Conservation (phyloP, 2,113 vertebrate species). For the Paradisaea rubra region DNA sequence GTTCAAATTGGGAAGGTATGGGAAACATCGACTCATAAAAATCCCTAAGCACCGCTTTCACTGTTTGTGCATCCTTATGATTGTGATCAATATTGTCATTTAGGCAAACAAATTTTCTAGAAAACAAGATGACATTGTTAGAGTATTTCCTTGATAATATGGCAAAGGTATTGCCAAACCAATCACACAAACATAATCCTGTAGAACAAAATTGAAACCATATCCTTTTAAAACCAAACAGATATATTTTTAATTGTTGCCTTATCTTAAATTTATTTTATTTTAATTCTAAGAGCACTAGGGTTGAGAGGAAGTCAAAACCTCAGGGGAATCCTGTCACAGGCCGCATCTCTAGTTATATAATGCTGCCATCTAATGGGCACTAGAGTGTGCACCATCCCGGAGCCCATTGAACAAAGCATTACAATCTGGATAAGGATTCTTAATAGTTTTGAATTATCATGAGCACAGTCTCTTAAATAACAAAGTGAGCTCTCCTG, state of each 20-base stretch:
- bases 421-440: neutral
- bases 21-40: constrained; percentile 99
- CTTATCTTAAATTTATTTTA: neutral
- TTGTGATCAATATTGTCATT: constrained; percentile 98
- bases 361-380: constrained; percentile 40
- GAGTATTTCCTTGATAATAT: neutral
- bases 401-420: neutral
- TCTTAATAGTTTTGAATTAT: neutral
- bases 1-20: constrained; percentile 90
- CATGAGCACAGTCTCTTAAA: neutral
- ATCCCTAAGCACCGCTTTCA: constrained; percentile 94
- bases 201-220: neutral
- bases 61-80: constrained; percentile 92
- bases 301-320: neutral
- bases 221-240: neutral
- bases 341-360: neutral
- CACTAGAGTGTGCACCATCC: neutral
- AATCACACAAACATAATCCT: neutral
- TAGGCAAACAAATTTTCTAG: constrained; percentile 95
- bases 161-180: neutral
- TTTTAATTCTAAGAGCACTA: neutral
- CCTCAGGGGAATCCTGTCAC: neutral
- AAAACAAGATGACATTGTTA: neutral
- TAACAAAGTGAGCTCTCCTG: neutral
- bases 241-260: neutral